A percentile compares a stretch with the other conserved stretches of the same genome.
Conservation (phyloP, 2,113 vertebrate genomes). For the Dolichotis patagonum region DNA sequence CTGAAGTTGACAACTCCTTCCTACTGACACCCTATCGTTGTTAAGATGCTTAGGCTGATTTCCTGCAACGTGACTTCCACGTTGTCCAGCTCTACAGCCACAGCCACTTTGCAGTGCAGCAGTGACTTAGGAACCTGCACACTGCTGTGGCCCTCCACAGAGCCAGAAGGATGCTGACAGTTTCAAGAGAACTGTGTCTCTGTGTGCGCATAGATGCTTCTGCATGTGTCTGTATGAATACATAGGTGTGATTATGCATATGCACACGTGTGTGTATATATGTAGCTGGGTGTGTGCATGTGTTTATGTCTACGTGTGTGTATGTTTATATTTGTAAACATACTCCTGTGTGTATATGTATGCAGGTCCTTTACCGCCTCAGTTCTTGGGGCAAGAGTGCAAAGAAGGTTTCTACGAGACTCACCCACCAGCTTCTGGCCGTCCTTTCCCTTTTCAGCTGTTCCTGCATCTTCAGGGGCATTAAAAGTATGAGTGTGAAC, state of each 20-base stretch:
- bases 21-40: background rate
- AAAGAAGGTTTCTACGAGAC: background rate
- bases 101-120: background rate
- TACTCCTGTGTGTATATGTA: background rate
- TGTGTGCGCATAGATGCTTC: background rate
- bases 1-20: background rate
- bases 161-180: background rate
- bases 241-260: too few species aligned
- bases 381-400: background rate
- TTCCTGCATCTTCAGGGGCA: background rate
- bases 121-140: background rate
- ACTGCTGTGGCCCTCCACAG: background rate
- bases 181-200: background rate
- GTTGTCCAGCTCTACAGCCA: too few species aligned
- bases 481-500: background rate
- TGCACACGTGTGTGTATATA: background rate
- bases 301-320: background rate
- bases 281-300: background rate
- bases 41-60: background rate
- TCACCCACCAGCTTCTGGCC: too few species aligned
- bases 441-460: background rate
- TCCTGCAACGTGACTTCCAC: background rate
- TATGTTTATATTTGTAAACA: background rate
- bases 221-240: background rate
- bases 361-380: background rate